Conservation (phyloP, 2,888 invertebrate genomes). For the Adelphocoris suturalis region DNA sequence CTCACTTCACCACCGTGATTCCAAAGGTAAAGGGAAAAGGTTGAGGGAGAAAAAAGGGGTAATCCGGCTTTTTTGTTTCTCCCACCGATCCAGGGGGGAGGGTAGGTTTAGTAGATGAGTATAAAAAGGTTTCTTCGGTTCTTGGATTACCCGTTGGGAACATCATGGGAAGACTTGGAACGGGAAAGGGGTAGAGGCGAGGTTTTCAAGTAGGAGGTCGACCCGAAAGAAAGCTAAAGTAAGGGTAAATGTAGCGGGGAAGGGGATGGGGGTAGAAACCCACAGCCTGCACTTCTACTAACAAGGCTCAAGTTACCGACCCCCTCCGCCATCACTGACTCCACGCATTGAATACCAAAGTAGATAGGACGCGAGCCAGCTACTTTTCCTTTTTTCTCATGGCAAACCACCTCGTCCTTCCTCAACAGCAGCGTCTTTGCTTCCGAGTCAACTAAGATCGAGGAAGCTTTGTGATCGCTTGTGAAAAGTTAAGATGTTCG, state of each 20-base stretch:
- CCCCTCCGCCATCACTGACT: constrained; percentile 47
- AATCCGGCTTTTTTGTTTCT: constrained; percentile 59
- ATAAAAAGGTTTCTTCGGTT: constrained; percentile 66
- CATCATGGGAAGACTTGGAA: background rate
- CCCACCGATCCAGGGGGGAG: background rate
- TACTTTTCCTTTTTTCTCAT: constrained; percentile 20
- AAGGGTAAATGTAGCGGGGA: constrained; percentile 24
- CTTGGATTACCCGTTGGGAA: constrained; percentile 55
- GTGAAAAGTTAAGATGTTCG: no score
- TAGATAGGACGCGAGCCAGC: constrained; percentile 60
- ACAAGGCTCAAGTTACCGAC: constrained; percentile 69
- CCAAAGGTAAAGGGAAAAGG: constrained; percentile 20
- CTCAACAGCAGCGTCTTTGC: no score
- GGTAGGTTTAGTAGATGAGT: constrained; percentile 61
- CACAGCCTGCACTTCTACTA: constrained; percentile 68
- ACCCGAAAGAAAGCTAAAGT: constrained; percentile 43
- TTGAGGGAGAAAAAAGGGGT: constrained; percentile 2
- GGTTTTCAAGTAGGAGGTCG: constrained; percentile 39
- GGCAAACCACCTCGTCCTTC: no score
- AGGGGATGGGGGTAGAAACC: constrained; percentile 49
- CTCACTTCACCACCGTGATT: constrained; percentile 30
- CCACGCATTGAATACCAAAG: constrained; percentile 60
- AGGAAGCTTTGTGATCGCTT: no score
- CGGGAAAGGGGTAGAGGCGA: constrained; percentile 36
- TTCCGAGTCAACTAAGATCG: no score